These are phyloP conservation scores for Pegoplata infirma DNA, from an alignment of 2,888 invertebrate species.

Conservation along the genomic window DNA sequence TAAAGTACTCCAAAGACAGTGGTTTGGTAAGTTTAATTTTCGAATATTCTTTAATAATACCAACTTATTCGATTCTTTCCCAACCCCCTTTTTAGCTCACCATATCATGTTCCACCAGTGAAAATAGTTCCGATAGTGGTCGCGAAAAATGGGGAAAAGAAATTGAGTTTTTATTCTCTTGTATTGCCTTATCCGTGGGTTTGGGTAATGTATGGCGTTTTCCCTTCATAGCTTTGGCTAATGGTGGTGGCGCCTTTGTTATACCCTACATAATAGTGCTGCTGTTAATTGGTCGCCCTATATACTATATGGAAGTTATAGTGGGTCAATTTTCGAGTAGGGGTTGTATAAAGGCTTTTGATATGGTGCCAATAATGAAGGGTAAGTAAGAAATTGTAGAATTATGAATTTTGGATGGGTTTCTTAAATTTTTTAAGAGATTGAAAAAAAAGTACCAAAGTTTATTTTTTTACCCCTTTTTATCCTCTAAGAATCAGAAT, in stretches of 20 bases:
- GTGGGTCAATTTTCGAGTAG: conserved; percentile 86
- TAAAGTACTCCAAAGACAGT: conserved; percentile 64
- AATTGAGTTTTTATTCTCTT: conserved; percentile 83
- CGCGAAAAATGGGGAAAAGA: conserved; percentile 81
- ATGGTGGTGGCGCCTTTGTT: conserved; percentile 84
- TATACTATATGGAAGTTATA: conserved; percentile 86
- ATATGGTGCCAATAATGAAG: conserved; percentile 84
- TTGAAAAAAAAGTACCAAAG: too few relatives aligned
- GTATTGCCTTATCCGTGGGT: conserved; percentile 81
- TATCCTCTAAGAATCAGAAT: too few relatives aligned
- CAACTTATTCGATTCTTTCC: too few relatives aligned
- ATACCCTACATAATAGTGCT: conserved; percentile 84
- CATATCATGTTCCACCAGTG: conserved; percentile 58
- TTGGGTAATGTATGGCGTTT: conserved; percentile 85
- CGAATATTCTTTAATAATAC: too few relatives aligned
- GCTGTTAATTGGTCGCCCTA: conserved; percentile 82
- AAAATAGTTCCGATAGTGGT: conserved; percentile 37
- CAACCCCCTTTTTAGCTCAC: conserved; percentile 8
- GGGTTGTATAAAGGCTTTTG: conserved; percentile 83
- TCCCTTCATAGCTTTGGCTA: conserved; percentile 83
- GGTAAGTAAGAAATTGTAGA: conserved; percentile 81
- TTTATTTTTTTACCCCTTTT: too few relatives aligned
- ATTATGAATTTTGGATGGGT: too few relatives aligned
- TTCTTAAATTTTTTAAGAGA: too few relatives aligned
- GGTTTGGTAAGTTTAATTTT: conserved; percentile 70